Evolutionary conservation across 2,888 invertebrate genomes (phyloP).

Genomic region (Sphaeridia pumilis): DNA sequence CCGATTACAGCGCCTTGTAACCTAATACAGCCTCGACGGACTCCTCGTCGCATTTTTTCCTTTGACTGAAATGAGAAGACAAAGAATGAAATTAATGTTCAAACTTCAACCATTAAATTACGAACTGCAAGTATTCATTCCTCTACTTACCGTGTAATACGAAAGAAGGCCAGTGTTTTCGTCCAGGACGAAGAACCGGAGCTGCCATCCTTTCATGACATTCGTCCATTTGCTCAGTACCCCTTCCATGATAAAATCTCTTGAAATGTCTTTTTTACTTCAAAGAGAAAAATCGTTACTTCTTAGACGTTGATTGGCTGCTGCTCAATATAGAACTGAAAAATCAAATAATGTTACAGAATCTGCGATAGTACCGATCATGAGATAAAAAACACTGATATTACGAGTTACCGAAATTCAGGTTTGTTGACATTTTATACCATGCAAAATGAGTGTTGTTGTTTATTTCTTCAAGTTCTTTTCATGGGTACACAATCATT

Average conservation of each 20-base stretch:
- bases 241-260: slow-evolving; percentile 60
- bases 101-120: too few relatives aligned
- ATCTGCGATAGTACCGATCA: too few relatives aligned
- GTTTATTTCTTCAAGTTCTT: too few relatives aligned
- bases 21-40: slow-evolving; percentile 92
- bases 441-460: too few relatives aligned
- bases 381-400: too few relatives aligned
- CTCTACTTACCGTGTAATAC: slow-evolving; percentile 82
- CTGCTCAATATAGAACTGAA: too few relatives aligned
- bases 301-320: neutral
- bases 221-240: slow-evolving; percentile 91
- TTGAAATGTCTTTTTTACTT: neutral
- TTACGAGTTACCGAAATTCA: too few relatives aligned
- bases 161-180: slow-evolving; percentile 90
- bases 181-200: slow-evolving; percentile 97
- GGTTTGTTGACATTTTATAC: too few relatives aligned
- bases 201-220: slow-evolving; percentile 98
- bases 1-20: slow-evolving; percentile 94
- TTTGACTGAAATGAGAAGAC: slow-evolving; percentile 63
- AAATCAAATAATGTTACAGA: too few relatives aligned
- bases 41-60: slow-evolving; percentile 97
- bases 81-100: too few relatives aligned
- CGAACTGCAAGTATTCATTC: neutral
- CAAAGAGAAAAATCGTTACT: neutral
- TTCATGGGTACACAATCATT: too few relatives aligned